Base-by-base conservation (phyloP, 1,140 invertebrate genomes). In the Leptopilina clavipes region DNA sequence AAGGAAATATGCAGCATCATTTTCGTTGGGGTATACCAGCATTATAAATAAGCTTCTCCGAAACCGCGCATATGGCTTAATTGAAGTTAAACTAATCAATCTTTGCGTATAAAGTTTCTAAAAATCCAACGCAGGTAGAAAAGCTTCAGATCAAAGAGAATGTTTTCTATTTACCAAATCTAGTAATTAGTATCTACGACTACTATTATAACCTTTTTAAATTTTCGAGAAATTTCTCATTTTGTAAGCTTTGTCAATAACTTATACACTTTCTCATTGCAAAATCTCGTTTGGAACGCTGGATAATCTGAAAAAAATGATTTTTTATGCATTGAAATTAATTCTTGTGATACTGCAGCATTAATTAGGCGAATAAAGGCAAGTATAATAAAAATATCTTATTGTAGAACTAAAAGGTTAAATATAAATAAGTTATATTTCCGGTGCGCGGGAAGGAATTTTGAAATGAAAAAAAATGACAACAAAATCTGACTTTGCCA, bases 1-100 rank as follows among this genome's bases (percentile, higher is more conserved):
- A 72, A 19, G 37, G 71, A 79, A 82, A 73, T 70, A 43, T 43
- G 65, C 48, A 65, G 12, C 22, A 37, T 22, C 25, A 65, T 37
- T 65, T 65, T 37, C 22, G 31, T 40, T n/a, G 25, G 12, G 0
- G 1, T 37, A 11, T 65, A 31, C 25, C 59, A n/a, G 14, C 25
- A 31, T 31, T 37, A 65, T 37, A 65, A 65, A 65, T 65, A 8
- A 31, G 59, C 8, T 65, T 65, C 12, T 31, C 59, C 31, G 59
- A 6, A 65, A n/a, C 3, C 17, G 10, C 25, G 8, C 59, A n/a
- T n/a, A 31, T n/a, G 6, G 9, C 10, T n/a, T 65, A 8, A 25
- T 65, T 31, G 11, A 65, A 37, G 14, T 59, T 59, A 25, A 25
- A 14, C 19, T 65, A 31, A 12, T 31, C 22, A 25, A 56, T 56